Evolutionary conservation across 30 jellyfish, hydroid and myxozoan genomes (phyloP).

Genomic region (Aurelia coerulea): DNA sequence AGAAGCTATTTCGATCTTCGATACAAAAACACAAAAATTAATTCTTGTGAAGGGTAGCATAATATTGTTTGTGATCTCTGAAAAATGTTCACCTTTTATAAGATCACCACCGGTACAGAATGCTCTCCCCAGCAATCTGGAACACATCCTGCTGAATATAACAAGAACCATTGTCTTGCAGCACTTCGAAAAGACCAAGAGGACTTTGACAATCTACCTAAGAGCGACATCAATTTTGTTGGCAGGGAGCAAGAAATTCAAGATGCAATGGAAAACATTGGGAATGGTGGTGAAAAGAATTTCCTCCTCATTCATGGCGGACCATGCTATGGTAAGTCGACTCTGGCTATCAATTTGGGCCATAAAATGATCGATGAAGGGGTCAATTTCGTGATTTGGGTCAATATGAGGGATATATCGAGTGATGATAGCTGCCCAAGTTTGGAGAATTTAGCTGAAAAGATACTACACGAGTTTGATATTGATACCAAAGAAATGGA

Average conservation of each 20-base stretch:
- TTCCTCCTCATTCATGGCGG: conserved; percentile 19
- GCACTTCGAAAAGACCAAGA: conserved; percentile 33
- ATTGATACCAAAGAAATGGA: conserved; percentile 25
- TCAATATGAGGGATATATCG: conserved; percentile 34
- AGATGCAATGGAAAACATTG: neutral
- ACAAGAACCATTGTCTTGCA: neutral
- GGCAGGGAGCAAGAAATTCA: conserved; percentile 12
- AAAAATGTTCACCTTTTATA: too few relatives aligned
- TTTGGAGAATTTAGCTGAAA: neutral
- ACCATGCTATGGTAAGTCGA: conserved; percentile 32
- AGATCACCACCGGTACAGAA: too few relatives aligned
- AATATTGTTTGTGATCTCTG: too few relatives aligned
- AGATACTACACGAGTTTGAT: conserved; percentile 12
- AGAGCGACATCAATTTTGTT: neutral
- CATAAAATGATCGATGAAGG: conserved; percentile 11
- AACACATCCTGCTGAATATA: too few relatives aligned
- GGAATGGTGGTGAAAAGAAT: neutral
- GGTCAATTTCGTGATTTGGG: conserved; percentile 33
- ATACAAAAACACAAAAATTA: too few relatives aligned
- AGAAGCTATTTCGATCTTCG: too few relatives aligned
- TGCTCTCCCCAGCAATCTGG: too few relatives aligned
- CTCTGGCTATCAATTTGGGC: conserved; percentile 12
- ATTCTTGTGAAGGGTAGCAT: too few relatives aligned
- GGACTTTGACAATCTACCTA: conserved; percentile 5
- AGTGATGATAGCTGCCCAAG: neutral